Evolutionary conservation across 2,888 invertebrate species (phyloP).

Genomic region (Tipula vernalis): DNA sequence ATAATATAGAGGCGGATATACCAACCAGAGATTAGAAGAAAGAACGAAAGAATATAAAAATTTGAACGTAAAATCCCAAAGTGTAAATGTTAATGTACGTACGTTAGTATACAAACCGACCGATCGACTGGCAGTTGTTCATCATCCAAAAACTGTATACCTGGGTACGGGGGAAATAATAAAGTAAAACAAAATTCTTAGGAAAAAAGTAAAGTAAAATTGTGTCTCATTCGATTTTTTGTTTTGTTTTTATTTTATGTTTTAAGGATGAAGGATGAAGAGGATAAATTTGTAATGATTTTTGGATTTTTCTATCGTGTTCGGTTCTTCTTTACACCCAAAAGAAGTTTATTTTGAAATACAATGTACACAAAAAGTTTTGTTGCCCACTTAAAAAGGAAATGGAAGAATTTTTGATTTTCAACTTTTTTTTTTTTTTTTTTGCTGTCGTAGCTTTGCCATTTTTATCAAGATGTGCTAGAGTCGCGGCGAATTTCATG

Average conservation of each 20-base stretch:
- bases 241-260: neutral
- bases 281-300: slow-evolving; percentile 4
- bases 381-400: neutral
- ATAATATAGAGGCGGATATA: neutral
- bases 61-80: neutral
- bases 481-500: neutral
- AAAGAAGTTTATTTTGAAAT: neutral
- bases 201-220: neutral
- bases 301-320: neutral
- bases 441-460: neutral
- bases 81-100: neutral
- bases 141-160: neutral
- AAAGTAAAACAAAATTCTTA: neutral
- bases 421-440: neutral
- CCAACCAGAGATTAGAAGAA: neutral
- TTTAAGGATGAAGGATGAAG: neutral
- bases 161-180: neutral
- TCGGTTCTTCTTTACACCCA: neutral
- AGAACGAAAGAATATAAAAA: neutral
- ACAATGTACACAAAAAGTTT: neutral
- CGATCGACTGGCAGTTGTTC: slow-evolving; percentile 4
- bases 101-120: neutral
- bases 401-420: neutral
- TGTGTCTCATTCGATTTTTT: neutral
- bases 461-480: neutral